Conservation (phyloP, 2,113 vertebrate genomes). For the zebrafish (Danio rerio) region DNA sequence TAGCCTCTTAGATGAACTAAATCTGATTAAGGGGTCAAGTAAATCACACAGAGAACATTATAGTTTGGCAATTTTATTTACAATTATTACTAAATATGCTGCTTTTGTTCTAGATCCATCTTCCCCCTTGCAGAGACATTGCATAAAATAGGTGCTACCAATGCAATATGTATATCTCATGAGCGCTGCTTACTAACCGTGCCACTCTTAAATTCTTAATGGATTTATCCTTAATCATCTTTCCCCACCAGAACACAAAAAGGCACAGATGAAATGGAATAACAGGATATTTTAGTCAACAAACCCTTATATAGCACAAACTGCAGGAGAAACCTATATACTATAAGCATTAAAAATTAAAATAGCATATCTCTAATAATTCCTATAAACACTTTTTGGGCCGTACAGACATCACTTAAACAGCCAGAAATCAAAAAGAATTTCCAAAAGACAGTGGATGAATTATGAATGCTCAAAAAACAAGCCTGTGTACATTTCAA, state of each 20-base stretch:
- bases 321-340: slow-evolving; percentile 39
- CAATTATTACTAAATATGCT: slow-evolving; percentile 69
- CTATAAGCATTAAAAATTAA: slow-evolving; percentile 49
- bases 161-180: slow-evolving; percentile 51
- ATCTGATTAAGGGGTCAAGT: neutral
- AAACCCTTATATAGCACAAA: slow-evolving; percentile 58
- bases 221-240: slow-evolving; percentile 62
- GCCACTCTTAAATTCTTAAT: slow-evolving; percentile 63
- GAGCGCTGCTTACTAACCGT: slow-evolving; percentile 61
- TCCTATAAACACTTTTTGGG: slow-evolving; percentile 49
- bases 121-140: slow-evolving; percentile 52
- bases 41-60: slow-evolving; percentile 2
- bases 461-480: neutral
- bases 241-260: slow-evolving; percentile 63
- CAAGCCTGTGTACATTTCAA: neutral
- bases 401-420: slow-evolving; percentile 39
- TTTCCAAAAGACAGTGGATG: slow-evolving; percentile 44
- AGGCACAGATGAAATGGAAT: slow-evolving; percentile 65
- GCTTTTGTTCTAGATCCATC: slow-evolving; percentile 56
- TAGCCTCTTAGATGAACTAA: neutral
- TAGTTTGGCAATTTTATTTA: slow-evolving; percentile 79
- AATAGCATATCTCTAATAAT: slow-evolving; percentile 52
- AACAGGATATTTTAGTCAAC: slow-evolving; percentile 56
- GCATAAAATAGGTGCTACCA: slow-evolving; percentile 59
- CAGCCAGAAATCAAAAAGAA: slow-evolving; percentile 50